Evolutionary conservation across 2,888 invertebrate species (phyloP), one percentile per base, ranked within the genome.

Genomic region (Andricus curvator): DNA sequence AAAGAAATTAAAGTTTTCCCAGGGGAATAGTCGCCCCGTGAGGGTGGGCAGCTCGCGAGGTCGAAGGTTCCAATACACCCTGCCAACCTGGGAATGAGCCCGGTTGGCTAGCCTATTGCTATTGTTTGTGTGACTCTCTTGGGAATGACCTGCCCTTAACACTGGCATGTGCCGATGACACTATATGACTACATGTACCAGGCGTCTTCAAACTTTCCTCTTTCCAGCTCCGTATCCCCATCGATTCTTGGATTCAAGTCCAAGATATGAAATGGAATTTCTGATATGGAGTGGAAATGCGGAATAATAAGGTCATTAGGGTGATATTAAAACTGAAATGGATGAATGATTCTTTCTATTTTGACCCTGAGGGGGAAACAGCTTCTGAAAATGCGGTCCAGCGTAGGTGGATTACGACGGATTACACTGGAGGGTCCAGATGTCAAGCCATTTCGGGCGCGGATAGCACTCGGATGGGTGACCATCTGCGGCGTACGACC

Each of bases 1-100:
- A 74, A 90, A 89, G 89, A 89, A 90, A 90, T 90, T 90, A 90
- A 90, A 90, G 86, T 90, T 90, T 89, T 90, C 90, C 90, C 90
- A 77, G 77, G 83, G 87, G 90, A 83, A 88, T 88, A 86, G 87
- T 86, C 85, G 84, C 84, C 83, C 79, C 80, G 87, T 84, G 85
- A 85, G 87, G 87, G 85, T 82, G 86, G 85, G 82, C 82, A 84
- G 85, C 82, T 87, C 84, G 82, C 85, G 80, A 83, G 84, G 84
- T 79, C 80, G 82, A 83, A 86, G 84, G 88, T 81, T 81, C 78
- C 79, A 74, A 81, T 85, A 86, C 77, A 78, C 66, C 74, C 80
- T 41, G 84, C 78, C 80, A 78, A 79, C 80, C 70, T 80, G 78
- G 82, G 67, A 81, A 82, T 80, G 81, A 81, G 83, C 82, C 79